Percentiles rank a stretch among this genome's conserved stretches.
phyloP scores from a whole-genome alignment of 53 echinoderm and acorn worm species.

The Pentamera pediparva region DNA sequence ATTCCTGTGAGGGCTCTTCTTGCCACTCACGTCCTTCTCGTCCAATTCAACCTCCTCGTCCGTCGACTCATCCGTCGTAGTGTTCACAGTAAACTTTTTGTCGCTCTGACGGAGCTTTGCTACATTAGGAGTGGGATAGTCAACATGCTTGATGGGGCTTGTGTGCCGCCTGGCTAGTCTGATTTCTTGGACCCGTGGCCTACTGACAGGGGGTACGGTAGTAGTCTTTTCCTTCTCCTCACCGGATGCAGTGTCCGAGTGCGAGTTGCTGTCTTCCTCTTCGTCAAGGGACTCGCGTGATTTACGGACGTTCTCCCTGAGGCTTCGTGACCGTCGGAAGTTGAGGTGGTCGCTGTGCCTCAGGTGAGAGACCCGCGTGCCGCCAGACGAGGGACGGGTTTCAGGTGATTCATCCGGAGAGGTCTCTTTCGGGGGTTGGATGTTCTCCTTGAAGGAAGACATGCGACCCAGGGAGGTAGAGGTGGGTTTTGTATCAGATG shows the following conservation, averaged over 20 bases:
- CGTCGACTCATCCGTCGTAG: conserved; percentile 19
- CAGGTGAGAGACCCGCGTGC: neutral
- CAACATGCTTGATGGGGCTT: conserved; percentile 18
- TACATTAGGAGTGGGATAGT: conserved; percentile 12
- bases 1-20: conserved; percentile 70
- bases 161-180: conserved; percentile 19
- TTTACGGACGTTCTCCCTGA: conserved; percentile 24
- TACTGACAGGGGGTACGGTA: neutral
- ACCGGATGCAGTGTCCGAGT: neutral
- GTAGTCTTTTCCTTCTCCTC: neutral
- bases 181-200: neutral
- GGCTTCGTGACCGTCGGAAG: conserved; percentile 26
- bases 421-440: conserved; percentile 1
- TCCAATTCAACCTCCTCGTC: neutral
- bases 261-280: conserved; percentile 2
- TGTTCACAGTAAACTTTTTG: neutral
- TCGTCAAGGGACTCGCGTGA: neutral
- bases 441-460: conserved; percentile 29
- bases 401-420: neutral
- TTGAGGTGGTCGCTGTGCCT: conserved; percentile 29
- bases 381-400: neutral
- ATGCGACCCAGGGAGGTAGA: neutral
- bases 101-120: neutral
- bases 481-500: neutral
- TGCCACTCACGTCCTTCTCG: neutral